Evolutionary conservation across 2,113 vertebrate genomes (phyloP).

Genomic region (Orientallactaga bullata): DNA sequence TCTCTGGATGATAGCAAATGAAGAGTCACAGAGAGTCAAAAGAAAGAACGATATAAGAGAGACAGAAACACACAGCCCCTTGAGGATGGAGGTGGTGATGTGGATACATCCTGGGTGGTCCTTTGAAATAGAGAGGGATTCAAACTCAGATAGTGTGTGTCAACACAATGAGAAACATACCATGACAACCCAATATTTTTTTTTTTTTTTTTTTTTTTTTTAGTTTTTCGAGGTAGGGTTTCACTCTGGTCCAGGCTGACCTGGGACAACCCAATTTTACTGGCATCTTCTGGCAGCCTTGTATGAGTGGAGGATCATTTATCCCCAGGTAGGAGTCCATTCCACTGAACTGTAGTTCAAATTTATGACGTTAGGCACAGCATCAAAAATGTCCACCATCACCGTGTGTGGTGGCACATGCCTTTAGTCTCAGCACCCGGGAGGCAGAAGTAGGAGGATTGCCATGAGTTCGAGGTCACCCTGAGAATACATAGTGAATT

Average conservation of each 20-base stretch:
- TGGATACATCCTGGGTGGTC: rapidly evolving
- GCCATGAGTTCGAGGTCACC: no score
- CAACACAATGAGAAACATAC: background rate
- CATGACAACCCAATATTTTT: no score
- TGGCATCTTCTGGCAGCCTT: background rate
- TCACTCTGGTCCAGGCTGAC: no score
- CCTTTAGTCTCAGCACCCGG: no score
- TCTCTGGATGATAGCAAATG: background rate
- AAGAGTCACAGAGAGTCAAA: background rate
- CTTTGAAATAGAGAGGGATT: background rate
- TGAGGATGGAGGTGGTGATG: background rate
- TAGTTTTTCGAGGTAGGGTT: no score
- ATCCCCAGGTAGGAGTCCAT: background rate
- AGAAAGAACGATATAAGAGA: background rate
- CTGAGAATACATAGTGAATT: no score
- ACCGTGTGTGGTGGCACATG: no score
- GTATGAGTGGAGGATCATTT: background rate
- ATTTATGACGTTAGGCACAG: background rate
- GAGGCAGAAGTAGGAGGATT: no score
- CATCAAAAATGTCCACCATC: no score
- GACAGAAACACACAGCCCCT: background rate
- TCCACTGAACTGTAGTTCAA: background rate
- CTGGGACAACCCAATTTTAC: no score
- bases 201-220: no score
- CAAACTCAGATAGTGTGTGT: background rate